A percentile compares a stretch with the other conserved stretches of the same genome.
phyloP scores from a whole-genome alignment of 1,140 invertebrate species.

The Augochlora pura region DNA sequence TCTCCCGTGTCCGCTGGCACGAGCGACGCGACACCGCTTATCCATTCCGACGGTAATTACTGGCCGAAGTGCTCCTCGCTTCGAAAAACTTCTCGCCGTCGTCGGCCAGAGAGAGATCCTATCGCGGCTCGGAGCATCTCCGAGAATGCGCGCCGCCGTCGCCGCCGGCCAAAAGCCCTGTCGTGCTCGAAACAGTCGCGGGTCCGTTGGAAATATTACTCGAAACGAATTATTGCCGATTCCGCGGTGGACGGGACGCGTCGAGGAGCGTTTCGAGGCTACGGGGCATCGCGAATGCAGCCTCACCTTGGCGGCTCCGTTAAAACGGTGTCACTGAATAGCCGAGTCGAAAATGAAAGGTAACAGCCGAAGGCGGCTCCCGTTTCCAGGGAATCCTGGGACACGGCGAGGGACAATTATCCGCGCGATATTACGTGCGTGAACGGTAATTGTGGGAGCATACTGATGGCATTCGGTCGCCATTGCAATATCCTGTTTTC shows the following conservation, averaged over 20 bases:
- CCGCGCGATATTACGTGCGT: conserved; percentile 13
- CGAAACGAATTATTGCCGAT: too few species aligned
- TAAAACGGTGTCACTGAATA: conserved; percentile 13
- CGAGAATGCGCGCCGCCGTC: neutral
- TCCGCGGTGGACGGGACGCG: too few species aligned
- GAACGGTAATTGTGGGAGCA: conserved; percentile 12
- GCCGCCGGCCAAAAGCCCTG: neutral
- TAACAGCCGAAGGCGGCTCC: neutral
- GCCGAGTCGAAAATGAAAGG: conserved; percentile 31
- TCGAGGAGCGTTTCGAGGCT: neutral
- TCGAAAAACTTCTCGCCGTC: neutral
- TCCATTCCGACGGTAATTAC: conserved; percentile 12
- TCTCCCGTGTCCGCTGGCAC: conserved; percentile 10
- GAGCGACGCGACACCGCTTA: conserved; percentile 20
- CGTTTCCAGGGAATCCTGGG: conserved; percentile 24
- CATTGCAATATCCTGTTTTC: conserved; percentile 31
- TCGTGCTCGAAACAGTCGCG: too few species aligned
- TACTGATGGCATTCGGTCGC: neutral
- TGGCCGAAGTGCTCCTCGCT: neutral
- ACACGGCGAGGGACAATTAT: conserved; percentile 26
- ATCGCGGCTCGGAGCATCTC: neutral
- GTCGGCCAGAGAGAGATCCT: too few species aligned
- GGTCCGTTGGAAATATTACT: too few species aligned
- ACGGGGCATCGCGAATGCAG: neutral
- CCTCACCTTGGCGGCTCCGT: neutral